Percentiles rank a stretch among this genome's conserved stretches.
phyloP scores from a whole-genome alignment of 2,888 invertebrate species.

The Microctonus hyperodae region DNA sequence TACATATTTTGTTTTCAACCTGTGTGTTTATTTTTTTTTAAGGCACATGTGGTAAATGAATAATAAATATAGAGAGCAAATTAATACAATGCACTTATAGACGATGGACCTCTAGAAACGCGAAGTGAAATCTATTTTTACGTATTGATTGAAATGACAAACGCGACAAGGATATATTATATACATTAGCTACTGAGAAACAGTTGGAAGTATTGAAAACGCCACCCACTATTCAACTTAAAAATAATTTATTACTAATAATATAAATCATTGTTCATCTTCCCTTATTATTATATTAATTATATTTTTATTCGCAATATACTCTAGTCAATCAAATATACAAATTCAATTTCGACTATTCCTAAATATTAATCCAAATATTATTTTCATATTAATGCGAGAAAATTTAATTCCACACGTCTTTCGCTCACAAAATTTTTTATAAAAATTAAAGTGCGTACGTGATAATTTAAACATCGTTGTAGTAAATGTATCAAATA shows the following conservation, averaged over 20 bases:
- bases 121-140: conserved; percentile 29
- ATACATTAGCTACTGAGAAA: background rate
- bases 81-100: conserved; percentile 18
- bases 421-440: background rate
- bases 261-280: background rate
- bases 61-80: background rate
- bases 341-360: background rate
- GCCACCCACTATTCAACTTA: background rate
- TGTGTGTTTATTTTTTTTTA: background rate
- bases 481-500: background rate
- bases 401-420: background rate
- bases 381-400: background rate
- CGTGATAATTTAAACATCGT: background rate
- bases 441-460: background rate
- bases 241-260: background rate
- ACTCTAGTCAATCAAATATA: background rate
- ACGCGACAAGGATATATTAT: conserved; percentile 12
- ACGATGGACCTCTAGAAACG: conserved; percentile 23
- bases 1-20: background rate
- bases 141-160: conserved; percentile 25
- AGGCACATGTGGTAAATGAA: background rate
- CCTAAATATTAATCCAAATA: background rate
- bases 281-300: background rate
- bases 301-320: background rate
- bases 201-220: background rate